Evolutionary conservation across 2,888 invertebrate species (phyloP), one percentile per base, ranked within the genome.

Genomic region (Drosophila dives): DNA sequence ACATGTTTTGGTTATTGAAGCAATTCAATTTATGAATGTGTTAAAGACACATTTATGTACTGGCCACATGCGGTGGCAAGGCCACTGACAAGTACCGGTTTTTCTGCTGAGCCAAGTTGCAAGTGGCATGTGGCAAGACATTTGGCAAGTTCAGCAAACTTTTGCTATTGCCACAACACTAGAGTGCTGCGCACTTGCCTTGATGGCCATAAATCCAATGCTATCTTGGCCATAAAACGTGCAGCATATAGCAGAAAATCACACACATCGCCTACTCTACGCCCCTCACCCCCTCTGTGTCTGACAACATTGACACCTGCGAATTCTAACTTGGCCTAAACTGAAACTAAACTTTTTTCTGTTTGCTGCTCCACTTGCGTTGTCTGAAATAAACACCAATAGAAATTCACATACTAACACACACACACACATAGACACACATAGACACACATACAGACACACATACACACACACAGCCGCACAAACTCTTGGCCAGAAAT

Each of bases 171-270:
- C 55, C 76, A 75, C 72, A 77, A 64, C 50, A 62, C 45, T 64
- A 64, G 49, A 69, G 62, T 50, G 56, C 51, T 20, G 53, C 48
- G 34, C 78, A 72, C 83, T 85, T 77, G 85, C 68, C 75, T 64
- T 71, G 75, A 66, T 84, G 74, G 83, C 80, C 86, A 85, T 86
- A 86, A 86, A 83, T 85, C 80, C 68, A 34, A 48, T 54, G 76
- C 80, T 72, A 65, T 75, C 63, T 73, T 72, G 75, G 70, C 72
- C 78, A 78, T 75, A 80, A 80, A 80, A 76, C 77, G 71, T 72
- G 64, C 66, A 58, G 77, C 72, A 75, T 50, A 63, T 29, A 69
- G 68, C 75, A 70, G 34, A 67, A 73, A 76, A 77, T 77, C 70
- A 36, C 50, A 15, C 15, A 38, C 12, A 40, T 33, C 26, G 38